phyloP scores from a whole-genome alignment of 2,888 invertebrate genomes.

The Synergus gifuensis region DNA sequence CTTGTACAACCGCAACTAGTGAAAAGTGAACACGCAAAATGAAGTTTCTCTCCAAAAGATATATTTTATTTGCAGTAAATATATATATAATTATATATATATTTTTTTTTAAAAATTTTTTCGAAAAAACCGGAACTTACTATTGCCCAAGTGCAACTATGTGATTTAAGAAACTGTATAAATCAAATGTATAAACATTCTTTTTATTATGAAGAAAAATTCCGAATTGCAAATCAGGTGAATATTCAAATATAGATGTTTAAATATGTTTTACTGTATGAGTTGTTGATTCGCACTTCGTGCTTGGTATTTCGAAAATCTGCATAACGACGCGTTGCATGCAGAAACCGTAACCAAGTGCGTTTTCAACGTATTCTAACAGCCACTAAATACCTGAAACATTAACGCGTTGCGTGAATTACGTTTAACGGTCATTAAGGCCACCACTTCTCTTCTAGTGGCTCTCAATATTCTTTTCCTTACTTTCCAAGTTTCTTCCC shows the following conservation, averaged over 20 bases:
- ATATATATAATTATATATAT: no score
- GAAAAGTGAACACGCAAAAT: conserved; percentile 33
- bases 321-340: conserved; percentile 51
- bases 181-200: neutral
- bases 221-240: neutral
- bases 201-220: neutral
- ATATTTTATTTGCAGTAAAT: neutral
- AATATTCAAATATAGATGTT: conserved; percentile 11
- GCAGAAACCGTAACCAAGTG: conserved; percentile 62
- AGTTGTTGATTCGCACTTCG: conserved; percentile 30
- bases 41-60: conserved; percentile 14
- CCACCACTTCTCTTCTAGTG: conserved; percentile 6
- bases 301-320: conserved; percentile 45
- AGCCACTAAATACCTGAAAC: conserved; percentile 62
- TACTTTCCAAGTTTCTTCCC: neutral
- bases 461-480: neutral
- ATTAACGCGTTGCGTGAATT: conserved; percentile 52
- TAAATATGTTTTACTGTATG: neutral
- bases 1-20: conserved; percentile 20
- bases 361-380: conserved; percentile 65
- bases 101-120: neutral
- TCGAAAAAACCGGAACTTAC: no score
- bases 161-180: no score
- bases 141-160: no score
- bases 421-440: conserved; percentile 46